Evolutionary conservation across 2,797 vertebrate species (phyloP), one percentile per base, ranked within the genome.

Genomic region (Epinephelus awoara): DNA sequence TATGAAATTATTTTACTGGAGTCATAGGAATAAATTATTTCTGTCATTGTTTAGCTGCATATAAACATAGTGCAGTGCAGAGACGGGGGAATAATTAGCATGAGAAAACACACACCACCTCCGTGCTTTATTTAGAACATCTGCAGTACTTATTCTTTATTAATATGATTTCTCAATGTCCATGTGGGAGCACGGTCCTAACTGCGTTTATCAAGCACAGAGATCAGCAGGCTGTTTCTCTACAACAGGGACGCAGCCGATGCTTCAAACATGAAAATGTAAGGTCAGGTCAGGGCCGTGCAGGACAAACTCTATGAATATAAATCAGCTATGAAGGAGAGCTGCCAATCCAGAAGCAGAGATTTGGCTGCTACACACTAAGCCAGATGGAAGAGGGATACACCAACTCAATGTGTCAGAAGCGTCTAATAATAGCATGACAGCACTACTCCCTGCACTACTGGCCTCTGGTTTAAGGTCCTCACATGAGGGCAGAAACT

Each of bases 281-380:
- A 49, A 88, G 84, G 77, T 87, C 84, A 75, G 79, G 77, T 86
- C 67, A 79, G 83, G 62, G 69, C 59, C 12, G 4, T 6, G n/a
- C 59, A 62, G 29, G 62, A 73, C 56, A 64, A 83, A 85, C 62
- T 80, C 79, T 67, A 87, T 84, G 83, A 85, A 88, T 90, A 90
- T 79, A 82, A 89, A 91, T 82, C 44, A 86, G 76, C 72, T 67
- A 34, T 79, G 69, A 88, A 70, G 71, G 70, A 80, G 63, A 72
- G 72, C 62, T 90, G 84, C 82, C 86, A 77, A 47, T 85, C 81
- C 54, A 72, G 70, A 46, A 27, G 77, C 72, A 62, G 51, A 78
- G 58, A 80, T 69, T 63, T 78, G 42, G 70, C 76, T 63, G 78
- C 59, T 55, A 17, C 51, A 52, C 68, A 64, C 51, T 0, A 38